Conservation (phyloP, 1,140 invertebrate genomes). For the Drosophila burlai region DNA sequence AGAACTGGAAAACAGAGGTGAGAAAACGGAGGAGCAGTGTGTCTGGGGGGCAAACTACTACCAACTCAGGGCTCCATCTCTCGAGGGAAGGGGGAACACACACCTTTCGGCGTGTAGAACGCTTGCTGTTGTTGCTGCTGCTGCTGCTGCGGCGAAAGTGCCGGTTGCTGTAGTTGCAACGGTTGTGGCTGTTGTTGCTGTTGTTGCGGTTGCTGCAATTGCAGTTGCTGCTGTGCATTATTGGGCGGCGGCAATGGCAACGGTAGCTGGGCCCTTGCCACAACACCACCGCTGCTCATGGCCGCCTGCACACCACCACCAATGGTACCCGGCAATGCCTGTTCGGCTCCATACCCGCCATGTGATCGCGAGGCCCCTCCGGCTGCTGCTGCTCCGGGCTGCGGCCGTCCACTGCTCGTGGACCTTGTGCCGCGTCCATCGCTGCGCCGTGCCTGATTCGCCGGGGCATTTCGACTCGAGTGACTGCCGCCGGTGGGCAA, state of each 20-base stretch:
- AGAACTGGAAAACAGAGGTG: conserved; percentile 15
- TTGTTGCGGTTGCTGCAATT: conserved; percentile 69
- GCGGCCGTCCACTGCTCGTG: conserved; percentile 86
- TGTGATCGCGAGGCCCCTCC: conserved; percentile 84
- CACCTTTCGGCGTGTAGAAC: conserved; percentile 91
- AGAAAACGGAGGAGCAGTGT: conserved; percentile 50
- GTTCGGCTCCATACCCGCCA: conserved; percentile 74
- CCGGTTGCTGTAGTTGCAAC: conserved; percentile 47
- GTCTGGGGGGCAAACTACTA: conserved; percentile 35
- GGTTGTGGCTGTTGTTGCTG: conserved; percentile 67
- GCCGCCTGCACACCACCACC: conserved; percentile 80
- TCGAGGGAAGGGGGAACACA: conserved; percentile 38
- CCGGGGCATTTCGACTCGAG: conserved; percentile 65
- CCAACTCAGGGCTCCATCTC: conserved; percentile 41
- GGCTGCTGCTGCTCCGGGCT: conserved; percentile 33
- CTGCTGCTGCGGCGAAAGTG: conserved; percentile 45
- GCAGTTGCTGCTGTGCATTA: conserved; percentile 68
- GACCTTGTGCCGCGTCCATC: conserved; percentile 67
- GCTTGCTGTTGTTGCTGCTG: conserved; percentile 55
- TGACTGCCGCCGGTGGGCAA: conserved; percentile 71
- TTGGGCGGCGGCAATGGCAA: conserved; percentile 76
- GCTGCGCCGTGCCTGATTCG: conserved; percentile 72
- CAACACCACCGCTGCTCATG: conserved; percentile 74
- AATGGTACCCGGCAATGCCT: conserved; percentile 81
- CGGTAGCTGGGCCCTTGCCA: conserved; percentile 79